Percentiles rank a stretch among this genome's conserved stretches.
phyloP scores from a whole-genome alignment of 2,888 invertebrate genomes.

The Gnatocerus cornutus region DNA sequence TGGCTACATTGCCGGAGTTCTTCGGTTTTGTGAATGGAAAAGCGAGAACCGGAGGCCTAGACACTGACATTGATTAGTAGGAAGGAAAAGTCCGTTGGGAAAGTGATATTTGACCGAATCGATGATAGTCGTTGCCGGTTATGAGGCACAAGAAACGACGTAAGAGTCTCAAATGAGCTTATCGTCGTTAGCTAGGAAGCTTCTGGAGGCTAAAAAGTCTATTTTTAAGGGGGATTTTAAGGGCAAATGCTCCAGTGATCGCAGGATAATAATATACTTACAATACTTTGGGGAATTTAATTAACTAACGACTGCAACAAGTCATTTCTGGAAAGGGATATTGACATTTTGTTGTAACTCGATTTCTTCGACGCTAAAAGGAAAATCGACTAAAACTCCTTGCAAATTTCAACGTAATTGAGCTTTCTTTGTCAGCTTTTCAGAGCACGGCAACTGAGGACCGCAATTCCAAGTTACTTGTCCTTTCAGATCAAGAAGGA shows the following conservation, averaged over 20 bases:
- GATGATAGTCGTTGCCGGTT: not conserved
- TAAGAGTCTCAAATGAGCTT: slow-evolving; percentile 2
- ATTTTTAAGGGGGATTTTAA: slow-evolving; percentile 7
- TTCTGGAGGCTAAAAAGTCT: not conserved
- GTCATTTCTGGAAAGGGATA: slow-evolving; percentile 1
- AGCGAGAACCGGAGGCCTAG: slow-evolving; percentile 56
- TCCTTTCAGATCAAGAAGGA: too few relatives aligned
- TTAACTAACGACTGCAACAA: slow-evolving; percentile 7
- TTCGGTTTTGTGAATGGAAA: slow-evolving; percentile 60
- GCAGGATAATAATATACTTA: too few relatives aligned
- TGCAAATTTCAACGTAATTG: too few relatives aligned
- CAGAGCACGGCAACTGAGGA: too few relatives aligned
- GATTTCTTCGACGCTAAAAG: too few relatives aligned
- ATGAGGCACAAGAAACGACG: not conserved
- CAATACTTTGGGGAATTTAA: not conserved
- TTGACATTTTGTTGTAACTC: too few relatives aligned
- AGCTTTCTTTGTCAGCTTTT: too few relatives aligned
- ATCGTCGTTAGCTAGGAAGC: not conserved
- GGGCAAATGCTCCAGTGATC: not conserved
- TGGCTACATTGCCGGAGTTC: slow-evolving; percentile 53
- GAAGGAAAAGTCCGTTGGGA: slow-evolving; percentile 51
- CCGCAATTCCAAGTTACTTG: too few relatives aligned
- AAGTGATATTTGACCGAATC: slow-evolving; percentile 48
- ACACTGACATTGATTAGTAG: slow-evolving; percentile 56
- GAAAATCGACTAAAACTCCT: too few relatives aligned